Conservation (phyloP, 2,113 vertebrate species). For the Cepphus grylle region DNA sequence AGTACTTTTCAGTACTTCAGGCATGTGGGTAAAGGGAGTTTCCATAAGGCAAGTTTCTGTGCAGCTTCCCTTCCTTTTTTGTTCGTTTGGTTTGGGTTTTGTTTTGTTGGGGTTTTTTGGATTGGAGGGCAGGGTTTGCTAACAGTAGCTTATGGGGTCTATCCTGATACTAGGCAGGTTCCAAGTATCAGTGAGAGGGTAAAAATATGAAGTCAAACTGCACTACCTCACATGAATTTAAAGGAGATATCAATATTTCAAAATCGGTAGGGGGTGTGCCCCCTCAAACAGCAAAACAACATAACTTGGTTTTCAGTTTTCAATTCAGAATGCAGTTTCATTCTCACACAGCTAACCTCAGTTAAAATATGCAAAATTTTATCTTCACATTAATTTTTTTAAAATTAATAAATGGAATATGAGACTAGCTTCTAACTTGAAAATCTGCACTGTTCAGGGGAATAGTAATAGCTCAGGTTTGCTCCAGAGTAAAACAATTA, state of each 20-base stretch:
- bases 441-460: background rate
- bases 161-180: background rate
- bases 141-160: background rate
- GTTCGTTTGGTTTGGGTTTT: background rate
- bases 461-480: background rate
- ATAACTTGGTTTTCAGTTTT: background rate
- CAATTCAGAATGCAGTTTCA: background rate
- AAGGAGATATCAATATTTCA: background rate
- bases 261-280: background rate
- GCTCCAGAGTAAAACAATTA: background rate
- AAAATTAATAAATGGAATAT: background rate
- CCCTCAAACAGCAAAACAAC: background rate
- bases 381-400: background rate
- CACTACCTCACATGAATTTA: background rate
- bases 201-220: background rate
- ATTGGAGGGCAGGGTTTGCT: background rate
- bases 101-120: background rate
- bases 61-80: background rate
- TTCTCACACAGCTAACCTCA: background rate
- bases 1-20: background rate
- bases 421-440: background rate
- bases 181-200: background rate
- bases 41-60: background rate
- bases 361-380: background rate
- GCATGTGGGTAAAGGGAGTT: background rate